Percentiles rank a stretch among this genome's conserved stretches.
These are phyloP conservation scores for Orchestes rusci DNA, from an alignment of 2,888 invertebrate species.

Conservation along the genomic window DNA sequence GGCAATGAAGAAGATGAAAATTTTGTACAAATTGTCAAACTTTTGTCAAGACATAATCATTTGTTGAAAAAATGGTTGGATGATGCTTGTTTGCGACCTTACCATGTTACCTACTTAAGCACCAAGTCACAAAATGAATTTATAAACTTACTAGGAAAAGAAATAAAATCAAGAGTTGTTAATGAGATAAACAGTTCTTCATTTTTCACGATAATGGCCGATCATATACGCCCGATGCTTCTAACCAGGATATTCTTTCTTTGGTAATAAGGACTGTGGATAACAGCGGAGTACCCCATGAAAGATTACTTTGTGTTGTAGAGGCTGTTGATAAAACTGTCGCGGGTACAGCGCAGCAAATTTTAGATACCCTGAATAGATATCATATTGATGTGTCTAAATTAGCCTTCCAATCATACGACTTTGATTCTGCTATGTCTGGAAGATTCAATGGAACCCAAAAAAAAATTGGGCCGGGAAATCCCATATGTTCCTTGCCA, in stretches of 20 bases:
- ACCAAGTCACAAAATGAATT: constrained; percentile 11
- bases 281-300: neutral
- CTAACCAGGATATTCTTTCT: constrained; percentile 8
- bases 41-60: constrained; percentile 1
- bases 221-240: constrained; percentile 9
- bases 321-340: constrained; percentile 1
- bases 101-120: constrained; percentile 10
- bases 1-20: neutral
- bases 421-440: constrained; percentile 10
- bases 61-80: no score
- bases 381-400: constrained; percentile 4
- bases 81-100: no score
- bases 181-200: no score
- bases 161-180: neutral
- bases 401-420: constrained; percentile 11
- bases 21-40: constrained; percentile 2
- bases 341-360: no score
- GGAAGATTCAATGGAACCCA: constrained; percentile 9
- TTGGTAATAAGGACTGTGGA: constrained; percentile 6
- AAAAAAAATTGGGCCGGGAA: constrained; percentile 3
- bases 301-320: neutral
- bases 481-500: constrained; percentile 6
- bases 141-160: constrained; percentile 3
- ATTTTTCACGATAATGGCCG: no score
- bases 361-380: no score